Evolutionary conservation across 2,113 vertebrate species (phyloP).

Genomic region (Xenotilapia longispinis): DNA sequence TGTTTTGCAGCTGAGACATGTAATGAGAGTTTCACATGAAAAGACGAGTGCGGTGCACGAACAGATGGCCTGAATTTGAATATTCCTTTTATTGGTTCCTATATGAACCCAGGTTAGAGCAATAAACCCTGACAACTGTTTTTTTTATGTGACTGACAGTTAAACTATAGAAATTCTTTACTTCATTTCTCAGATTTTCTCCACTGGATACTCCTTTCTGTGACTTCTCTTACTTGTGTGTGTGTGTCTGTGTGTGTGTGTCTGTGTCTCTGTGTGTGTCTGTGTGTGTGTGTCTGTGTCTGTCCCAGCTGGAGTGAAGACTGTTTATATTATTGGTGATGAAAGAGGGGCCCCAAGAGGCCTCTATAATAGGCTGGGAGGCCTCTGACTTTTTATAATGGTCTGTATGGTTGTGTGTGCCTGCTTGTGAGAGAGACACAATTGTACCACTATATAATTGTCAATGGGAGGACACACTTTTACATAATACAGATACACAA

Average conservation of each 20-base stretch:
- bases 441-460: slow-evolving; percentile 33
- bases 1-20: slow-evolving; percentile 36
- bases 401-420: slow-evolving; percentile 9
- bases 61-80: slow-evolving; percentile 38
- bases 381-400: slow-evolving; percentile 56
- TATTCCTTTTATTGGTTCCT: neutral
- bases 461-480: slow-evolving; percentile 47
- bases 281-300: neutral
- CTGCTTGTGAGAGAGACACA: neutral
- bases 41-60: neutral
- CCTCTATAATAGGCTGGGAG: slow-evolving; percentile 47
- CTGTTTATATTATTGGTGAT: slow-evolving; percentile 61
- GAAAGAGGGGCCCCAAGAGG: slow-evolving; percentile 45
- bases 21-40: slow-evolving; percentile 41
- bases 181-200: neutral
- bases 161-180: neutral
- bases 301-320: slow-evolving; percentile 52
- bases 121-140: neutral
- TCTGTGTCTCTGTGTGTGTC: neutral
- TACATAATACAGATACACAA: slow-evolving; percentile 42
- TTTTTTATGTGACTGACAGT: neutral
- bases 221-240: slow-evolving; percentile 5
- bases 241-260: neutral
- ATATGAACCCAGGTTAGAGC: neutral
- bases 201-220: neutral